Evolutionary conservation across 1,140 invertebrate species (phyloP).

Genomic region (Heterodera carotae): DNA sequence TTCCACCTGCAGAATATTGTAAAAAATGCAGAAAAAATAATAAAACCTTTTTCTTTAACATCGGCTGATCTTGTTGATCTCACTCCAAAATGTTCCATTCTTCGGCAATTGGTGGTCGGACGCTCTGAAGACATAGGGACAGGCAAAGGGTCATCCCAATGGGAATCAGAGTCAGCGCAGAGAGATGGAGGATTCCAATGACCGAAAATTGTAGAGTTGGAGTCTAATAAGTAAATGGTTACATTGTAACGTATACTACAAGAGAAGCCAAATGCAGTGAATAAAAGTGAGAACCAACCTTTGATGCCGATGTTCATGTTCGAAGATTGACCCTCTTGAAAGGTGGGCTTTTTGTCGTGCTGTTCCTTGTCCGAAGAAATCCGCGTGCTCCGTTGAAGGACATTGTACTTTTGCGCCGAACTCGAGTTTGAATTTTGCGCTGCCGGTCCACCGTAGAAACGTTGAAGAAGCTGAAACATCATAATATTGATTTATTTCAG

Average conservation of each 20-base stretch:
- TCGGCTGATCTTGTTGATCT: neutral
- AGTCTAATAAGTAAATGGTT: neutral
- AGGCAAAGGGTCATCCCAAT: constrained; percentile 33
- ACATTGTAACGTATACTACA: no score
- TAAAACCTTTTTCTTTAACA: constrained; percentile 16
- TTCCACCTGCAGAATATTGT: constrained; percentile 20
- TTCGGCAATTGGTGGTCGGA: neutral
- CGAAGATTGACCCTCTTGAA: neutral
- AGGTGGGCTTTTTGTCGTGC: neutral
- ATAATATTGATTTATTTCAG: neutral
- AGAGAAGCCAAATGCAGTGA: no score
- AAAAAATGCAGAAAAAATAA: neutral
- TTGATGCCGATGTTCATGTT: neutral
- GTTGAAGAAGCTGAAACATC: constrained; percentile 36
- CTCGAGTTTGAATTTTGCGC: neutral
- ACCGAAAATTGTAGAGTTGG: neutral
- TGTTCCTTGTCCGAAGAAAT: constrained; percentile 42
- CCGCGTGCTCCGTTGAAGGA: constrained; percentile 40
- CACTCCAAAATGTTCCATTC: neutral
- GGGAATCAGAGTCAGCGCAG: constrained; percentile 20
- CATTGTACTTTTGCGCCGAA: constrained; percentile 40
- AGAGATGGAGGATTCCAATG: constrained; percentile 33
- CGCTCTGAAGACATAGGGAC: neutral
- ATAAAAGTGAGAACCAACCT: no score
- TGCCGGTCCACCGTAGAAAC: constrained; percentile 18